Base-by-base conservation (phyloP, 1,140 invertebrate species). In the Drosophila pectinifera region DNA sequence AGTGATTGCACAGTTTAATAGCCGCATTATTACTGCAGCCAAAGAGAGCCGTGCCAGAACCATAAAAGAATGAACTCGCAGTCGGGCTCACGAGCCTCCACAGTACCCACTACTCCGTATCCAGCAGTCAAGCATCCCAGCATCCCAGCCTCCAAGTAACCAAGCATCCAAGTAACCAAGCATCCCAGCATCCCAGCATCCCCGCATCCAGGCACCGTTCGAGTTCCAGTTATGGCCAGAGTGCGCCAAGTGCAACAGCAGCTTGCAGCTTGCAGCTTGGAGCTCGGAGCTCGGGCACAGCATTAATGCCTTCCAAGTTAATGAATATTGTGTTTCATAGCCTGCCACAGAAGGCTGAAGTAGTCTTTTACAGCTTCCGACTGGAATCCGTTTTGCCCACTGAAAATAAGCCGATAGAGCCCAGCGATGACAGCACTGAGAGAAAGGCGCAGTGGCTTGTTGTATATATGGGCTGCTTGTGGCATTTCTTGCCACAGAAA, bases 271-370 rank as follows among this genome's bases (percentile, higher is more conserved):
- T 11, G 11, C 16, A 46, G 45, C 56, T 14, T 14, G 77, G 58
- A 69, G 68, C 70, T 41, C 36, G 61, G 58, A 65, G 65, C 73
- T 61, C 54, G 62, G 67, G 69, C 46, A 51, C 82, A 86, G 67
- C 83, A 88, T 89, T 83, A 88, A 83, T 80, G 73, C 73, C 70
- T 78, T 78, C 77, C 79, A 89, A 88, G 84, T 89, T 89, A 89
- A 89, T 89, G 84, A 89, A 89, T 89, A 89, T 88, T 83, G 80
- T 89, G 84, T 89, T 89, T 82, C 84, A 88, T 88, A 78, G 84
- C 78, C 84, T 79, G 77, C 68, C 79, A 56, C 79, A 80, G 80
- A 84, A 83, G 80, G 54, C 81, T 51, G 54, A 58, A 69, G 67
- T 76, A 68, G 72, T 65, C 83, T 81, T 82, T 89, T 80, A 83